phyloP scores from a whole-genome alignment of 1,140 invertebrate genomes.

The Linepithema humile region DNA sequence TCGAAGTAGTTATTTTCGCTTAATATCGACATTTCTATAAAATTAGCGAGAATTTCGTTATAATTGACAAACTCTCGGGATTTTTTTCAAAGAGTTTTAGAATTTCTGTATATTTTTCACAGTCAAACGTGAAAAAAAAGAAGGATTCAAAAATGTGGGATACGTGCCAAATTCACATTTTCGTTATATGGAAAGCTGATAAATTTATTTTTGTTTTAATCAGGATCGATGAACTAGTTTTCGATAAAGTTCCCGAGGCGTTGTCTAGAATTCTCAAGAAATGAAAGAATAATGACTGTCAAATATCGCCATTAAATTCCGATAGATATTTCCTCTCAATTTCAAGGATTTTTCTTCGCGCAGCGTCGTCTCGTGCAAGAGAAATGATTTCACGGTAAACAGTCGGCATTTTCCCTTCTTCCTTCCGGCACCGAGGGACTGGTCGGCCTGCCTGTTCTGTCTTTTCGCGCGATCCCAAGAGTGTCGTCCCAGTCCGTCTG shows the following conservation, averaged over 20 bases:
- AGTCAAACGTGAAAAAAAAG: not conserved
- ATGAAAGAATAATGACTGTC: too few species aligned
- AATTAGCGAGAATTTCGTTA: not conserved
- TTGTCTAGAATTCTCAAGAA: not conserved
- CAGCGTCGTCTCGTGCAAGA: constrained; percentile 4
- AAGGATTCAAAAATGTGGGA: not conserved
- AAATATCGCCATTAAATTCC: constrained; percentile 15
- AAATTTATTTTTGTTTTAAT: not conserved
- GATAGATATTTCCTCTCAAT: constrained; percentile 31
- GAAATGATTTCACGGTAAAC: constrained; percentile 49
- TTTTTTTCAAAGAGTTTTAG: not conserved
- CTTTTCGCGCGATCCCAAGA: constrained; percentile 51
- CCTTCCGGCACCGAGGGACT: not conserved
- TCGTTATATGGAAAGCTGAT: not conserved
- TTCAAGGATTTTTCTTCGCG: constrained; percentile 2
- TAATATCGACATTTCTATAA: not conserved
- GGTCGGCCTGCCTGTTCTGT: constrained; percentile 20
- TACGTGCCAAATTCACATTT: not conserved
- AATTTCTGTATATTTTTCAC: not conserved
- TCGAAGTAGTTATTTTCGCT: not conserved
- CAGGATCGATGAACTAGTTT: not conserved
- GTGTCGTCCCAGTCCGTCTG: constrained; percentile 61
- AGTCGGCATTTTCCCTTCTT: not conserved
- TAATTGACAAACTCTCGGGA: not conserved
- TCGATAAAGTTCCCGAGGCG: not conserved